Evolutionary conservation across 2,888 invertebrate genomes (phyloP).

Genomic region (Melinaea menophilus): DNA sequence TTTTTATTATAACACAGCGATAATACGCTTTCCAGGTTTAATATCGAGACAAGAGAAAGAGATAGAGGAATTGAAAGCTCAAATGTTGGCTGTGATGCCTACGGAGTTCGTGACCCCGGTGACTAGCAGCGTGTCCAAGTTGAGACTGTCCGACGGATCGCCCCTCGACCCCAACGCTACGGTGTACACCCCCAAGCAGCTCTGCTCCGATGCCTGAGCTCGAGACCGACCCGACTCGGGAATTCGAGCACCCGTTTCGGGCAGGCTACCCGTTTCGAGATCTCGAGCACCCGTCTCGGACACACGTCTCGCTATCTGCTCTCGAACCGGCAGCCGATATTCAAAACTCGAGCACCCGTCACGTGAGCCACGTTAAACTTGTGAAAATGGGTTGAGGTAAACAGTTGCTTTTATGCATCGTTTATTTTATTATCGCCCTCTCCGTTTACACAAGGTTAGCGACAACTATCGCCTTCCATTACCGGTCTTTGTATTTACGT

Average conservation of each 20-base stretch:
- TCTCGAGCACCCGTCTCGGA: no score
- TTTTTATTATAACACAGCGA: background rate
- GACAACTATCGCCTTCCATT: slow-evolving; percentile 23
- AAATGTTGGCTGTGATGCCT: slow-evolving; percentile 95
- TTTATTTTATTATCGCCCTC: background rate
- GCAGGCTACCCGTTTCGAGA: no score
- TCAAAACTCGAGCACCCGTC: no score
- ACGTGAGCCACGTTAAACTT: background rate
- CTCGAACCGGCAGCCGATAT: no score
- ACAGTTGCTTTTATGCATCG: background rate
- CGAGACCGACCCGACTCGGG: slow-evolving; percentile 2
- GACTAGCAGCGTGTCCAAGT: slow-evolving; percentile 45
- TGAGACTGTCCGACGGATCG: slow-evolving; percentile 54
- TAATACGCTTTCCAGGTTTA: slow-evolving; percentile 75
- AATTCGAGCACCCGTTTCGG: slow-evolving; percentile 4
- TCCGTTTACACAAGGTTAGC: background rate
- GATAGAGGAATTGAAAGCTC: slow-evolving; percentile 94
- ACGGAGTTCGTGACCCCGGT: slow-evolving; percentile 69
- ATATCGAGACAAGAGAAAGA: slow-evolving; percentile 93
- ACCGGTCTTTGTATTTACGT: slow-evolving; percentile 66
- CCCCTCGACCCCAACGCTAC: slow-evolving; percentile 93
- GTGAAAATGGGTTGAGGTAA: slow-evolving; percentile 6
- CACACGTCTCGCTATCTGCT: no score
- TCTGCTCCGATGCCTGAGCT: slow-evolving; percentile 61
- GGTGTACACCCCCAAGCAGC: slow-evolving; percentile 90